Percentiles rank a stretch among this genome's conserved stretches.
Evolutionary conservation across 2,888 invertebrate genomes (phyloP).

Genomic region (Pristionchus arcanus): DNA sequence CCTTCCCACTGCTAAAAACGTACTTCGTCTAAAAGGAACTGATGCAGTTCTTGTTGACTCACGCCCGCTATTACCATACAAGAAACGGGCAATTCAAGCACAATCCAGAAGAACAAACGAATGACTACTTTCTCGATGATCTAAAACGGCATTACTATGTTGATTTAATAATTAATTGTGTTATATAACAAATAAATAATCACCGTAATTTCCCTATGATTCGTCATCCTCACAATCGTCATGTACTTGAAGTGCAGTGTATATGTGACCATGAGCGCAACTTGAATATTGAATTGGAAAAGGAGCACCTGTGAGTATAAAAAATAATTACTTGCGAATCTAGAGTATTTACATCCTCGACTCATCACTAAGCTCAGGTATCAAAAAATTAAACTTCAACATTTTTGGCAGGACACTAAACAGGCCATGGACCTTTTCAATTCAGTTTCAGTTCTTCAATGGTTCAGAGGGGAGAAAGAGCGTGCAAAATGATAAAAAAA

Average conservation of each 20-base stretch:
- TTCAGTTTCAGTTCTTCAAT: no score
- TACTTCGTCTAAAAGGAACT: not conserved
- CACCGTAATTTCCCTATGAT: not conserved
- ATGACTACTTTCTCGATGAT: not conserved
- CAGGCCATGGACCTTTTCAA: no score
- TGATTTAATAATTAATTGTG: no score
- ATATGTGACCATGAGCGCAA: not conserved
- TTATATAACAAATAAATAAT: not conserved
- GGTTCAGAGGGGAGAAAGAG: not conserved
- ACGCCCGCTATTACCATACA: not conserved
- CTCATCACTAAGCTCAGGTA: no score
- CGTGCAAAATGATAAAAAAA: not conserved
- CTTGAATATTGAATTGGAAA: not conserved
- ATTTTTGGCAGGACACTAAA: no score
- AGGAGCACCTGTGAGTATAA: not conserved
- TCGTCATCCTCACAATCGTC: not conserved
- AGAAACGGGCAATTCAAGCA: not conserved
- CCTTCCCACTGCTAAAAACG: not conserved
- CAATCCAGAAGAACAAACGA: not conserved
- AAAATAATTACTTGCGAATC: no score
- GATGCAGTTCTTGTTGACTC: not conserved
- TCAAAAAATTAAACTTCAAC: no score
- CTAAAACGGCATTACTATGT: not conserved
- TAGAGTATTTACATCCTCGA: no score
- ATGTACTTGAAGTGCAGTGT: not conserved